Evolutionary conservation across 2,888 invertebrate species (phyloP).

Genomic region (Cheilosia urbana): DNA sequence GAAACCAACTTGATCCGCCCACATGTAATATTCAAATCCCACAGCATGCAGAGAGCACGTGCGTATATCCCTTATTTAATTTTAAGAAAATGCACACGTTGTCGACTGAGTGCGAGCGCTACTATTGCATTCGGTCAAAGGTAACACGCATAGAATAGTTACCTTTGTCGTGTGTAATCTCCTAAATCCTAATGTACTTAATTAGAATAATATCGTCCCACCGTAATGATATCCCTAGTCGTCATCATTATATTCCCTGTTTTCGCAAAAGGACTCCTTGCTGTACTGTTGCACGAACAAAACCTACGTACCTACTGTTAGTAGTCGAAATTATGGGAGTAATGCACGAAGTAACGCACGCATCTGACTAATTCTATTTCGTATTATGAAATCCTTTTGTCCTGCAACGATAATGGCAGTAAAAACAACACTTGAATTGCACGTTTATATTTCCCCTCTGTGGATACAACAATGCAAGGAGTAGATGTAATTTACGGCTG

Average conservation of each 20-base stretch:
- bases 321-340: conserved; percentile 28
- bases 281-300: not conserved
- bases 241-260: conserved; percentile 34
- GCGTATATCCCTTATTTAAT: not conserved
- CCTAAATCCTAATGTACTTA: conserved; percentile 27
- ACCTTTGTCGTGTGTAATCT: conserved; percentile 2
- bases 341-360: conserved; percentile 49
- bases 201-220: conserved; percentile 37
- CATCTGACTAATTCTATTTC: conserved; percentile 59
- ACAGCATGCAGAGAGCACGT: not conserved
- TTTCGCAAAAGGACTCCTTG: not conserved
- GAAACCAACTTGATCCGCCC: too few relatives aligned
- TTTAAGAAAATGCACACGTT: not conserved
- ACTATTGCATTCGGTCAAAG: conserved; percentile 10
- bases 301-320: not conserved
- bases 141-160: not conserved
- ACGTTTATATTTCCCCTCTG: conserved; percentile 24
- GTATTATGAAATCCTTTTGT: conserved; percentile 55
- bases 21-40: too few relatives aligned
- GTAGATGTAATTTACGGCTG: conserved; percentile 38
- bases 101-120: not conserved
- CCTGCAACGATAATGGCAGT: conserved; percentile 32
- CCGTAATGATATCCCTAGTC: conserved; percentile 44
- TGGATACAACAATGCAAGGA: not conserved
- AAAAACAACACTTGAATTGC: conserved; percentile 53